phyloP scores from a whole-genome alignment of 2,888 invertebrate genomes.

The Ditylenchus weischeri region DNA sequence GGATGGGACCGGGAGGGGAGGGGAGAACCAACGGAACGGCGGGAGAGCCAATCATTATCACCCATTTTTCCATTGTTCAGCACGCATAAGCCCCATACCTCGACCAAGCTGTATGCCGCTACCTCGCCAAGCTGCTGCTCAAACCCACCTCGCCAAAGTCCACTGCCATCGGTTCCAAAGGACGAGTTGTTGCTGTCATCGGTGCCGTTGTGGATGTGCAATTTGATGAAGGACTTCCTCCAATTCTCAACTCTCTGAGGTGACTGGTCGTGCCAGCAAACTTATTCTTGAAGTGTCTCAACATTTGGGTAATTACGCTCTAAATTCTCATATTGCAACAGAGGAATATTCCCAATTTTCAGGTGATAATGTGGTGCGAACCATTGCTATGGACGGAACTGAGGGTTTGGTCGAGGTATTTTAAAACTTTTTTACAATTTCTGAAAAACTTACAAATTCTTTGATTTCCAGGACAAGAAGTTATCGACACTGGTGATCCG shows the following conservation, averaged over 20 bases:
- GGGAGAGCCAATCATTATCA: too few species aligned
- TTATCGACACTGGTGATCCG: constrained; percentile 78
- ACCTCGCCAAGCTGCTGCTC: constrained; percentile 48
- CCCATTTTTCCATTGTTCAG: not conserved
- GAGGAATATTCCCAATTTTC: not conserved
- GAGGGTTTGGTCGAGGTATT: constrained; percentile 75
- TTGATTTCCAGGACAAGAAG: constrained; percentile 65
- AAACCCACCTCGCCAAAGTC: constrained; percentile 45
- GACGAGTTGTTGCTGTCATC: constrained; percentile 79
- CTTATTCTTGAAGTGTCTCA: constrained; percentile 86
- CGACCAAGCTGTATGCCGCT: constrained; percentile 11
- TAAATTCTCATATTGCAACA: not conserved
- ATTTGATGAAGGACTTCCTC: constrained; percentile 82
- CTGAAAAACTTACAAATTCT: too few species aligned
- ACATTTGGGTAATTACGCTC: constrained; percentile 71
- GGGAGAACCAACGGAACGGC: too few species aligned
- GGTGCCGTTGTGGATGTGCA: constrained; percentile 96
- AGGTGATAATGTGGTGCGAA: constrained; percentile 76
- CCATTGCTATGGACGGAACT: constrained; percentile 90
- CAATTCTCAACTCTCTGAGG: constrained; percentile 88
- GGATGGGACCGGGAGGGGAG: too few species aligned
- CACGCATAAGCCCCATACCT: not conserved
- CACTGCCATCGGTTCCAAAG: constrained; percentile 44
- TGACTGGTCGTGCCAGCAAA: constrained; percentile 76
- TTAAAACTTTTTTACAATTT: too few species aligned